Evolutionary conservation across 2,113 vertebrate species (phyloP).

Genomic region (Phoxinus phoxinus): DNA sequence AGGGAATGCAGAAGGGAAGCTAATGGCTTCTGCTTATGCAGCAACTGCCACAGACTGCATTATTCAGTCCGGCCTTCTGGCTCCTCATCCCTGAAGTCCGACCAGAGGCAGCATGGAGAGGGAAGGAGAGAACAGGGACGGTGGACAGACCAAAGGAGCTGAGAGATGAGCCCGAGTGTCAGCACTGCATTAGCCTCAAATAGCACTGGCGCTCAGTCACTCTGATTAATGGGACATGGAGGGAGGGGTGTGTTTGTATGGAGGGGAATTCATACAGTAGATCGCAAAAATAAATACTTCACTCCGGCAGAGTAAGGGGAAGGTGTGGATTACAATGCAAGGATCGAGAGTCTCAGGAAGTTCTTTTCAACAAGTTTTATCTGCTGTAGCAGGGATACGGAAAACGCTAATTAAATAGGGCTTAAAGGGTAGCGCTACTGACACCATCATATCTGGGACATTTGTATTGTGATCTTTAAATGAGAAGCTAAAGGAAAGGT

Average conservation of each 20-base stretch:
- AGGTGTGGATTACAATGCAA: slow-evolving; percentile 20
- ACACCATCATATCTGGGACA: slow-evolving; percentile 35
- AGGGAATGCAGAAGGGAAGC: slow-evolving; percentile 23
- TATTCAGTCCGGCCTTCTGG: slow-evolving; percentile 29
- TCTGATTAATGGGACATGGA: slow-evolving; percentile 54
- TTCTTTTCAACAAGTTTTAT: slow-evolving; percentile 9
- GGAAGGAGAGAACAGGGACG: slow-evolving; percentile 23
- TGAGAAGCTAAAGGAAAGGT: slow-evolving; percentile 64
- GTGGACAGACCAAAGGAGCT: slow-evolving; percentile 12
- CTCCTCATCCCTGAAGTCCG: slow-evolving; percentile 23
- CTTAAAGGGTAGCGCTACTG: slow-evolving; percentile 9
- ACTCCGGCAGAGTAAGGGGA: slow-evolving; percentile 41
- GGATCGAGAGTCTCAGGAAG: slow-evolving; percentile 3
- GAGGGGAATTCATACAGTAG: slow-evolving; percentile 57
- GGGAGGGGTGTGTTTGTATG: slow-evolving; percentile 25
- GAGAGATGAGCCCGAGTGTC: background rate
- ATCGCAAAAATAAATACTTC: slow-evolving; percentile 69
- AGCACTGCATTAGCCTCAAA: slow-evolving; percentile 26
- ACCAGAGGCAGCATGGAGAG: background rate
- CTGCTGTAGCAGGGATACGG: background rate
- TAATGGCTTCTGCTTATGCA: slow-evolving; percentile 43
- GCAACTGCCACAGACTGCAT: slow-evolving; percentile 15
- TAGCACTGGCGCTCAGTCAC: slow-evolving; percentile 35
- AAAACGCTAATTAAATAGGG: background rate
- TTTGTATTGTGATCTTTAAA: slow-evolving; percentile 41